Evolutionary conservation across 2,888 invertebrate species (phyloP).

Genomic region (Scaeva pyrastri): DNA sequence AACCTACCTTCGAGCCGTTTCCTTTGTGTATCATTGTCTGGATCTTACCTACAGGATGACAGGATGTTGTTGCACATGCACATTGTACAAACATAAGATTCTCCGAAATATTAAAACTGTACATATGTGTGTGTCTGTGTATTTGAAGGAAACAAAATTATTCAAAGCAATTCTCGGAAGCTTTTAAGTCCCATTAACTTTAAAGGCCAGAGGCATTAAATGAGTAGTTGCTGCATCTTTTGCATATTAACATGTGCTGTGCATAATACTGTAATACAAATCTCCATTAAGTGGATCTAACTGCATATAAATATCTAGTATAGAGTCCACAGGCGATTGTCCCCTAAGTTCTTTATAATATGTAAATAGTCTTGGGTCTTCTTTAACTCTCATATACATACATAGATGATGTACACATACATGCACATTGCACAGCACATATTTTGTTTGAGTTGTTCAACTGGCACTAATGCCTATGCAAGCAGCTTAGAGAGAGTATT

Average conservation of each 20-base stretch:
- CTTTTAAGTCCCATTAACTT: conserved; percentile 44
- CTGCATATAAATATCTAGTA: background rate
- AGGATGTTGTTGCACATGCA: too few relatives aligned
- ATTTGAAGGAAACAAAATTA: conserved; percentile 22
- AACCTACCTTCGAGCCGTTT: background rate
- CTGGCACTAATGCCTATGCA: conserved; percentile 28
- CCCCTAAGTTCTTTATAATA: background rate
- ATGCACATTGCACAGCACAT: background rate
- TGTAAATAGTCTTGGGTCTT: background rate
- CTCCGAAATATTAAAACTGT: background rate
- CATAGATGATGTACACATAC: too few relatives aligned
- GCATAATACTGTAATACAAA: conserved; percentile 34
- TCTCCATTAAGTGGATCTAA: conserved; percentile 27
- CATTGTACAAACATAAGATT: background rate
- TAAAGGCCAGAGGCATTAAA: conserved; percentile 31
- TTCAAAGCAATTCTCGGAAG: conserved; percentile 26
- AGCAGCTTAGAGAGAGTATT: background rate
- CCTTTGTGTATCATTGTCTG: background rate
- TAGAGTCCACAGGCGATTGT: conserved; percentile 13
- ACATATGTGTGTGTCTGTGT: too few relatives aligned
- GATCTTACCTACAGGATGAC: background rate
- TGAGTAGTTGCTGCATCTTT: conserved; percentile 47
- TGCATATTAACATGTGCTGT: conserved; percentile 34
- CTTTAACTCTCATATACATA: background rate
- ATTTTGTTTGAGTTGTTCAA: conserved; percentile 19